A percentile compares a stretch with the other conserved stretches of the same genome.
phyloP scores from a whole-genome alignment of 2,888 invertebrate genomes.

The Trachelus tabidus region DNA sequence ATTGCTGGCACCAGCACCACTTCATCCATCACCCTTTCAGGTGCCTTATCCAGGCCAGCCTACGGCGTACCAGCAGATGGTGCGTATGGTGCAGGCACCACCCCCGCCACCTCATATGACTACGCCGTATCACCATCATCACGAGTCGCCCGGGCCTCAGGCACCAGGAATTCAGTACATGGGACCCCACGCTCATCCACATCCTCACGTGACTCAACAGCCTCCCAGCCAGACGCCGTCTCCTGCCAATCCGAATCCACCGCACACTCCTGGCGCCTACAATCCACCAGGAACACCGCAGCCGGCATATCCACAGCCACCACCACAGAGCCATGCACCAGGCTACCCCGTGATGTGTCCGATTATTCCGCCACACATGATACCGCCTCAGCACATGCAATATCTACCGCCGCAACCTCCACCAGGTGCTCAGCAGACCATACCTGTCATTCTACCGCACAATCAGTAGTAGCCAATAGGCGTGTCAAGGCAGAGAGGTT shows the following conservation, averaged over 20 bases:
- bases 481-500: slow-evolving; percentile 29
- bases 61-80: slow-evolving; percentile 68
- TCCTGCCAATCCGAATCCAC: slow-evolving; percentile 65
- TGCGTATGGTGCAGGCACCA: slow-evolving; percentile 64
- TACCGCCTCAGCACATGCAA: slow-evolving; percentile 69
- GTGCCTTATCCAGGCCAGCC: slow-evolving; percentile 72
- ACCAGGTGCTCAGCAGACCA: slow-evolving; percentile 63
- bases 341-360: slow-evolving; percentile 73
- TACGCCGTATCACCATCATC: slow-evolving; percentile 64
- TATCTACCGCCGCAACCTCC: slow-evolving; percentile 69
- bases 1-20: slow-evolving; percentile 82
- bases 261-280: slow-evolving; percentile 71
- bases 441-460: slow-evolving; percentile 66
- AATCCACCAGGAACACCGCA: slow-evolving; percentile 66
- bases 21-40: slow-evolving; percentile 75
- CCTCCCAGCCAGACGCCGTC: slow-evolving; percentile 63
- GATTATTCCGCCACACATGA: slow-evolving; percentile 65
- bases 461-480: slow-evolving; percentile 66
- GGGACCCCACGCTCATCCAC: slow-evolving; percentile 67
- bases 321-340: slow-evolving; percentile 69
- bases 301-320: slow-evolving; percentile 71
- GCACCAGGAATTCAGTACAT: slow-evolving; percentile 69
- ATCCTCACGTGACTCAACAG: slow-evolving; percentile 60
- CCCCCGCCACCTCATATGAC: slow-evolving; percentile 57
- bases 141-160: slow-evolving; percentile 70